A percentile compares a stretch with the other conserved stretches of the same genome.
These are phyloP conservation scores for Drosophila algonquin DNA, from an alignment of 2,888 invertebrate species.

Conservation along the genomic window DNA sequence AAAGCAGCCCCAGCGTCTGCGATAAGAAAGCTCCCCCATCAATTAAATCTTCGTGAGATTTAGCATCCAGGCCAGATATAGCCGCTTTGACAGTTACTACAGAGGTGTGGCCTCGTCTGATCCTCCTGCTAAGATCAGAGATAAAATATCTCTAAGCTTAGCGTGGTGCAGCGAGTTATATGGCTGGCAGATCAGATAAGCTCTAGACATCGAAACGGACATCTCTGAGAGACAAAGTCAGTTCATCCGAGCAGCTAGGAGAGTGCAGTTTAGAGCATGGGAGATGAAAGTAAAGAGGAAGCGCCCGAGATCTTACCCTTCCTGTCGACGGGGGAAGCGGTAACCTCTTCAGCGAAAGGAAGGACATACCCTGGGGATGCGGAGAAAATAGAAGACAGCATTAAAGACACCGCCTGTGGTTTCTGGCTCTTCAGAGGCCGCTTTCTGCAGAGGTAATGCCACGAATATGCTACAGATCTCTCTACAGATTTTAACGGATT, in stretches of 20 bases:
- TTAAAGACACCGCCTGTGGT: conserved; percentile 86
- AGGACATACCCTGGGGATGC: neutral
- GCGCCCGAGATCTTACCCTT: conserved; percentile 8
- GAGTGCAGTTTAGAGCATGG: conserved; percentile 6
- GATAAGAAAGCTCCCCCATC: conserved; percentile 26
- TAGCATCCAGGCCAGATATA: neutral
- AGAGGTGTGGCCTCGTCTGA: conserved; percentile 22
- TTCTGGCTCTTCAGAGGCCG: conserved; percentile 86
- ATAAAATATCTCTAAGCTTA: conserved; percentile 28
- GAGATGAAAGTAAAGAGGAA: neutral
- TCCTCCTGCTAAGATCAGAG: conserved; percentile 16
- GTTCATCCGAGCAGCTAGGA: neutral
- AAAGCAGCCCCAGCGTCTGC: conserved; percentile 1
- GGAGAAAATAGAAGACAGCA: neutral
- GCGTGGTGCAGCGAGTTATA: conserved; percentile 8
- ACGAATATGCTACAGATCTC: too few species aligned
- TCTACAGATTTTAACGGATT: neutral
- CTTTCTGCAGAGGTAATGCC: conserved; percentile 86
- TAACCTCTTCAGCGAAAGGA: neutral
- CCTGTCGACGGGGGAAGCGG: neutral
- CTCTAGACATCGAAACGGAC: neutral
- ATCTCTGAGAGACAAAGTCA: conserved; percentile 2
- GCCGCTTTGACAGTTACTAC: conserved; percentile 1
- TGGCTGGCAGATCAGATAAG: neutral
- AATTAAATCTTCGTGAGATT: conserved; percentile 22